phyloP scores from a whole-genome alignment of 2,888 invertebrate genomes.

The Cantharis rustica region DNA sequence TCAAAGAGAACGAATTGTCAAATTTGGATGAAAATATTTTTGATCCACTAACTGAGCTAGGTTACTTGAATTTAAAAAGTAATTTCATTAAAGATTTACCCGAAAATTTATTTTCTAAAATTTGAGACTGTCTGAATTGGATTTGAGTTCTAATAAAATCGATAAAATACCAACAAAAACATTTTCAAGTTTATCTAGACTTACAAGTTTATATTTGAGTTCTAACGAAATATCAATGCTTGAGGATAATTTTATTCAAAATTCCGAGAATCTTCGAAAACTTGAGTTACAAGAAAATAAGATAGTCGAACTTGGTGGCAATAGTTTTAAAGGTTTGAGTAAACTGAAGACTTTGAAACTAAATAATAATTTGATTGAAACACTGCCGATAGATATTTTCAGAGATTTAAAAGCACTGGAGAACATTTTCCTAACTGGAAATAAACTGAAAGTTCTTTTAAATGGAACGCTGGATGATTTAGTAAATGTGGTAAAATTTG shows the following conservation, averaged over 20 bases:
- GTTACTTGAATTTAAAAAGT: background rate
- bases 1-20: background rate
- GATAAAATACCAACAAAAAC: background rate
- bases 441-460: conserved; percentile 1
- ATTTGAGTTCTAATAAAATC: background rate
- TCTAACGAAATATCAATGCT: background rate
- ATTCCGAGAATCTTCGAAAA: background rate
- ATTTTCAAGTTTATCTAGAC: background rate
- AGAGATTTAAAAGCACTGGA: background rate
- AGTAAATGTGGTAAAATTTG: background rate
- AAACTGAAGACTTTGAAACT: background rate
- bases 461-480: background rate
- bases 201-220: background rate
- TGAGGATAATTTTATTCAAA: background rate
- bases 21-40: background rate
- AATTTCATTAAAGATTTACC: background rate
- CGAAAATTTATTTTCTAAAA: background rate
- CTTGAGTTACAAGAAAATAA: background rate
- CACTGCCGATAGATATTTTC: background rate
- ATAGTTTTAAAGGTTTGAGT: conserved; percentile 1
- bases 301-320: background rate
- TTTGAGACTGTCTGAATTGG: background rate
- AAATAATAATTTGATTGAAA: background rate
- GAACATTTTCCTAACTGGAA: background rate
- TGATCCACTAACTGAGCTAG: background rate